These are phyloP conservation scores for Troglohyphantes excavatus DNA, from an alignment of 2,888 invertebrate genomes.

Conservation along the genomic window DNA sequence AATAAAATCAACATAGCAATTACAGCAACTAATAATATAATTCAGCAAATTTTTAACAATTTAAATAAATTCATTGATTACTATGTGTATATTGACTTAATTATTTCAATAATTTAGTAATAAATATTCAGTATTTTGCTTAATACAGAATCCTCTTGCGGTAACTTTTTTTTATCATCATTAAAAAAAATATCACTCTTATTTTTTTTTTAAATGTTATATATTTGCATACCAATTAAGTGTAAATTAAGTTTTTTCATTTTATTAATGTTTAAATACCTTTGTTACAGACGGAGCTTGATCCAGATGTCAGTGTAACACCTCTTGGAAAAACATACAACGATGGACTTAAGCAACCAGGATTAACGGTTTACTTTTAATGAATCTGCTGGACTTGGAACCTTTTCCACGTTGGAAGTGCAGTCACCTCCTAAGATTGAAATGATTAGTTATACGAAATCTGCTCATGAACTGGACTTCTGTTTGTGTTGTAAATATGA, in stretches of 20 bases:
- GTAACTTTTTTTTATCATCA: conserved; percentile 5
- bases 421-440: background rate
- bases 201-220: background rate
- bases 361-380: conserved; percentile 88
- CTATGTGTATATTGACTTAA: no score
- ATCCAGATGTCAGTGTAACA: conserved; percentile 83
- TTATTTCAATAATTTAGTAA: no score
- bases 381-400: background rate
- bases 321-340: conserved; percentile 81
- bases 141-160: no score
- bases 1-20: no score
- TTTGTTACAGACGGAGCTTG: conserved; percentile 82
- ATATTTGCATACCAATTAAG: no score
- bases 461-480: background rate
- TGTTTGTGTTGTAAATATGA: background rate
- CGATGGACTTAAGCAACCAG: conserved; percentile 85
- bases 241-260: no score
- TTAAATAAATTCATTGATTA: no score
- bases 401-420: background rate
- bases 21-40: no score
- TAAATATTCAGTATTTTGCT: no score
- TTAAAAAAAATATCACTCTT: background rate
- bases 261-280: no score
- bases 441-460: background rate
- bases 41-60: no score